These are phyloP conservation scores for Xestoiulus laeticollis DNA, from an alignment of 2,888 invertebrate genomes.

Conservation along the genomic window DNA sequence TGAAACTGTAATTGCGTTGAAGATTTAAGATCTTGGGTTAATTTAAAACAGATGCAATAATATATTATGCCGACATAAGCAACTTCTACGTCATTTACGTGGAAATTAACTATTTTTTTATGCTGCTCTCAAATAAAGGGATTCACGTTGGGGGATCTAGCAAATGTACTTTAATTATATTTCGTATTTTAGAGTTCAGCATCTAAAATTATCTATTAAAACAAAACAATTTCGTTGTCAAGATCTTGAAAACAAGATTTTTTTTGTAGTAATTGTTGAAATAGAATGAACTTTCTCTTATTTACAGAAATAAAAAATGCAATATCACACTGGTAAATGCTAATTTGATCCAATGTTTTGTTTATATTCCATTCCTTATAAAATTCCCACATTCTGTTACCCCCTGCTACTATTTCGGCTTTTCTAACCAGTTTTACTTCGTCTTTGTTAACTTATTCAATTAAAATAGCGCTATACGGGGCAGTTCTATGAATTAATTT, in stretches of 20 bases:
- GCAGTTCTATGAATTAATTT: neutral
- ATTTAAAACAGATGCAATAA: neutral
- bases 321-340: neutral
- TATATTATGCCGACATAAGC: conserved; percentile 36
- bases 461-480: neutral
- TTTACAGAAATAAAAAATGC: neutral
- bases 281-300: neutral
- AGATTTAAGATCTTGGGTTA: neutral
- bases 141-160: neutral
- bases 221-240: neutral
- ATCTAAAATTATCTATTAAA: neutral
- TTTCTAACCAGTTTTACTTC: neutral
- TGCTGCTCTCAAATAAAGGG: neutral
- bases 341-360: neutral
- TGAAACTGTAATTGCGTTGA: neutral
- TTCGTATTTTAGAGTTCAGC: neutral
- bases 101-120: neutral
- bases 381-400: neutral
- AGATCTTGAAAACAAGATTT: neutral
- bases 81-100: neutral
- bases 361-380: neutral
- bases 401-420: neutral
- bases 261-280: neutral
- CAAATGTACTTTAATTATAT: neutral
- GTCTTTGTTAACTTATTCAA: neutral